A percentile compares a stretch with the other conserved stretches of the same genome.
These are phyloP conservation scores for Hyperoplus lanceolatus DNA, from an alignment of 2,797 vertebrate species.

Conservation along the genomic window DNA sequence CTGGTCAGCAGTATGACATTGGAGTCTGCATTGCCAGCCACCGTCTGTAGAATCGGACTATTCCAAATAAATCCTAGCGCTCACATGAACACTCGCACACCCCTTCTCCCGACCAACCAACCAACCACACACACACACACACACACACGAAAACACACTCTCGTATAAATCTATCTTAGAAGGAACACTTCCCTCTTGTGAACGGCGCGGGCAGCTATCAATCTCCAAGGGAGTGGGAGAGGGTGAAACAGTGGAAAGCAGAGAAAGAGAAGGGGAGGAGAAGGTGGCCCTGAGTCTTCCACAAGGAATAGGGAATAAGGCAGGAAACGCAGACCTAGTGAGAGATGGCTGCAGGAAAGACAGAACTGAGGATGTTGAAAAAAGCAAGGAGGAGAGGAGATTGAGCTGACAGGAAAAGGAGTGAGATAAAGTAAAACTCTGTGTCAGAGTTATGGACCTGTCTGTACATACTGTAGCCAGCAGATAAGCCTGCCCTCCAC, in stretches of 20 bases:
- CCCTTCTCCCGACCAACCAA: not conserved
- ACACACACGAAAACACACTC: constrained; percentile 10
- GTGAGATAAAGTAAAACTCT: constrained; percentile 41
- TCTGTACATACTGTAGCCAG: constrained; percentile 53
- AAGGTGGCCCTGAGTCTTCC: constrained; percentile 52
- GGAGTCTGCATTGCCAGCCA: constrained; percentile 68
- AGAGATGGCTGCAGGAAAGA: constrained; percentile 41
- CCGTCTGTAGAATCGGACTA: constrained; percentile 68
- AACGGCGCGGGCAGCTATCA: constrained; percentile 70
- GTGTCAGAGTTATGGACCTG: constrained; percentile 61
- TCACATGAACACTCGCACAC: constrained; percentile 34
- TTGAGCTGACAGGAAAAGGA: constrained; percentile 40
- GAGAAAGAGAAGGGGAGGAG: constrained; percentile 38
- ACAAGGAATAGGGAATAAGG: constrained; percentile 39
- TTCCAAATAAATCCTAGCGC: constrained; percentile 76
- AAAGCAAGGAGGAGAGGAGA: constrained; percentile 43
- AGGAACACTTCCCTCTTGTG: constrained; percentile 71
- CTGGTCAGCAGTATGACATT: constrained; percentile 75
- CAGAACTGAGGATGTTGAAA: constrained; percentile 42
- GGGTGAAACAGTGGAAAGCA: constrained; percentile 35
- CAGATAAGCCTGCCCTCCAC: constrained; percentile 47
- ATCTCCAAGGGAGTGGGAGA: constrained; percentile 47
- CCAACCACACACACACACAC: constrained; percentile 17
- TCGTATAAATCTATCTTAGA: constrained; percentile 65
- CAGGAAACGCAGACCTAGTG: constrained; percentile 25